phyloP scores from a whole-genome alignment of 2,888 invertebrate species.

The Octonoba sinensis region DNA sequence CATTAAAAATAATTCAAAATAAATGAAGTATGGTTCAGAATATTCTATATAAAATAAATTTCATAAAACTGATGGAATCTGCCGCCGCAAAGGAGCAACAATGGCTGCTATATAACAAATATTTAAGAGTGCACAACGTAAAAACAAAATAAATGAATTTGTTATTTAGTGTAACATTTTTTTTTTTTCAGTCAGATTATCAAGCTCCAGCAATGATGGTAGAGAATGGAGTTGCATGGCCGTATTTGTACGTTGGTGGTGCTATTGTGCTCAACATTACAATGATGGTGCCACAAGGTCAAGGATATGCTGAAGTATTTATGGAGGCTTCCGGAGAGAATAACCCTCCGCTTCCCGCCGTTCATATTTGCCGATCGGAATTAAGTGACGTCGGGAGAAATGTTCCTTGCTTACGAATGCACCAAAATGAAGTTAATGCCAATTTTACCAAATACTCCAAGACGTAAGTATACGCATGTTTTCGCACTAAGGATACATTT shows the following conservation, averaged over 20 bases:
- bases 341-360: constrained; percentile 63
- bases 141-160: too few species aligned
- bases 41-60: too few species aligned
- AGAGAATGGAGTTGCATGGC: constrained; percentile 65
- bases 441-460: constrained; percentile 62
- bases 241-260: constrained; percentile 64
- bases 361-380: constrained; percentile 65
- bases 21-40: too few species aligned
- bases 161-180: background rate
- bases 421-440: constrained; percentile 62
- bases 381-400: constrained; percentile 64
- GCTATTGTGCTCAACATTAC: constrained; percentile 65
- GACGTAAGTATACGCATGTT: constrained; percentile 31
- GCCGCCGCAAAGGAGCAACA: too few species aligned
- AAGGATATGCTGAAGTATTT: constrained; percentile 64
- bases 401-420: constrained; percentile 65
- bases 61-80: too few species aligned
- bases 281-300: constrained; percentile 57
- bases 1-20: too few species aligned
- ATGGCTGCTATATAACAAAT: too few species aligned
- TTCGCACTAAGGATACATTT: too few species aligned
- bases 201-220: constrained; percentile 57
- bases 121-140: too few species aligned
- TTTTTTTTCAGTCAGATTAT: constrained; percentile 22
- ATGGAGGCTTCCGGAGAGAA: constrained; percentile 63